Conservation (phyloP, 1,140 invertebrate species). For the Trichoplusia ni region DNA sequence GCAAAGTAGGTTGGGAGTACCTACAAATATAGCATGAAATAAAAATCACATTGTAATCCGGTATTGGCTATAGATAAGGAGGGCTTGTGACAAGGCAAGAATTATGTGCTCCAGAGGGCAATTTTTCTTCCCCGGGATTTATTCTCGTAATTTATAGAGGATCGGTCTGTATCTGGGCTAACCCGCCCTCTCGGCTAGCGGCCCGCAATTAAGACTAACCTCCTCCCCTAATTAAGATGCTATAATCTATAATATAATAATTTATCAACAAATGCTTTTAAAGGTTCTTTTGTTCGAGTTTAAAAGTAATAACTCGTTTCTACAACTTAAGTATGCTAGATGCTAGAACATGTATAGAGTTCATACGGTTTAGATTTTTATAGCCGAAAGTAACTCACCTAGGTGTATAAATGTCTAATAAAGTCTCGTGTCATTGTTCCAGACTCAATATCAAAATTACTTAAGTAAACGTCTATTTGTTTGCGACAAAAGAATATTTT, state of each 20-base stretch:
- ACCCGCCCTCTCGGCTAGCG: conserved; percentile 58
- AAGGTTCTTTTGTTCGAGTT: no score
- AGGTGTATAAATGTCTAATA: no score
- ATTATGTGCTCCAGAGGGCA: conserved; percentile 81
- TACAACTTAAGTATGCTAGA: not conserved
- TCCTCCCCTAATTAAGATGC: conserved; percentile 49
- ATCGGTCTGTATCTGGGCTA: conserved; percentile 78
- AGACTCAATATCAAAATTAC: conserved; percentile 13
- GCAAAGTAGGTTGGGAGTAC: conserved; percentile 44
- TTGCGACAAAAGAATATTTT: conserved; percentile 30
- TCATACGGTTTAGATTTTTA: no score
- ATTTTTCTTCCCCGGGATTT: conserved; percentile 81
- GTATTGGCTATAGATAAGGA: conserved; percentile 80
- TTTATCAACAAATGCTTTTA: conserved; percentile 4
- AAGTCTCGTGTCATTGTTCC: not conserved
- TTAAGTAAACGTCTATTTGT: conserved; percentile 24
- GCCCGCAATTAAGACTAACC: conserved; percentile 68
- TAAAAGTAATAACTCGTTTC: not conserved
- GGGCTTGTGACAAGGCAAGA: conserved; percentile 81
- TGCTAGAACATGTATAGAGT: not conserved
- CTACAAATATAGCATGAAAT: conserved; percentile 73
- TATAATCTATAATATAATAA: conserved; percentile 35
- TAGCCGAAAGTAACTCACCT: no score
- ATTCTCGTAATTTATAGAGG: conserved; percentile 81
- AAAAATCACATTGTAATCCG: conserved; percentile 81